phyloP scores from a whole-genome alignment of 2,888 invertebrate genomes.

The Hyalella azteca region DNA sequence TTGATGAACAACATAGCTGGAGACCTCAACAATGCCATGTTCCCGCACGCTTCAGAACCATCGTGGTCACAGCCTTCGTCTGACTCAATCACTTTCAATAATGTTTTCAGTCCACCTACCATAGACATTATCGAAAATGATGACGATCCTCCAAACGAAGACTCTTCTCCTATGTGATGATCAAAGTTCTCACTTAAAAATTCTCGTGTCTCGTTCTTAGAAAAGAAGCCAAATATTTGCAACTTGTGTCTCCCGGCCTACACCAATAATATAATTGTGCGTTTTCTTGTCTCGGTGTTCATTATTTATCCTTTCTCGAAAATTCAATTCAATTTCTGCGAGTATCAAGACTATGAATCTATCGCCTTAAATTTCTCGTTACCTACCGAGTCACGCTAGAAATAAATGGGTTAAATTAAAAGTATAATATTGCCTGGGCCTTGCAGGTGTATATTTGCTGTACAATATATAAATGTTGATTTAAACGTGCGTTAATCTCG shows the following conservation, averaged over 20 bases:
- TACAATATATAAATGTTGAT: too few relatives aligned
- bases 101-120: constrained; percentile 11
- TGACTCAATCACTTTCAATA: constrained; percentile 18
- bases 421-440: too few relatives aligned
- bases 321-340: too few relatives aligned
- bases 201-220: background rate
- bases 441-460: too few relatives aligned
- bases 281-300: background rate
- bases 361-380: too few relatives aligned
- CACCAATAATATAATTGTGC: too few relatives aligned
- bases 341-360: too few relatives aligned
- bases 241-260: background rate
- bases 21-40: background rate
- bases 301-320: constrained; percentile 25
- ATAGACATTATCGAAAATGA: constrained; percentile 23
- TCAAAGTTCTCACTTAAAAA: too few relatives aligned
- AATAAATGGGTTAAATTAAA: too few relatives aligned
- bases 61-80: background rate
- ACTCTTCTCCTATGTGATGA: constrained; percentile 8
- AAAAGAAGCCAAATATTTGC: constrained; percentile 18
- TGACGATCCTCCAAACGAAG: background rate
- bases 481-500: too few relatives aligned
- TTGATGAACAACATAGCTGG: constrained; percentile 1
- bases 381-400: too few relatives aligned
- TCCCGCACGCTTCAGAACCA: constrained; percentile 1